A percentile compares a stretch with the other conserved stretches of the same genome.
These are phyloP conservation scores for Phortica variegata DNA, from an alignment of 1,140 invertebrate species.

Conservation along the genomic window DNA sequence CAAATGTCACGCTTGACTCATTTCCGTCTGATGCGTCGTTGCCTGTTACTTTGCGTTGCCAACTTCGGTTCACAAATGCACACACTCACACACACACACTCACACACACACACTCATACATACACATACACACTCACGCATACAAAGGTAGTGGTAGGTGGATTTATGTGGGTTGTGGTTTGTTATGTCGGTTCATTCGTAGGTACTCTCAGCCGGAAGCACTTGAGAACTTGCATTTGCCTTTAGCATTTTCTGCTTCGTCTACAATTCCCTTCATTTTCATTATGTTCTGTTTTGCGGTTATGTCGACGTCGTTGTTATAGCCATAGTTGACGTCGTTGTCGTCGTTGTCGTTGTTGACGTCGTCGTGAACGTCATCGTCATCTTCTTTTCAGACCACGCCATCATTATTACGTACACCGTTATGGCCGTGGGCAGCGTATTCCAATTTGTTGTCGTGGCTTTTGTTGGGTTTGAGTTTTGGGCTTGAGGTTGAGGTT, in stretches of 20 bases:
- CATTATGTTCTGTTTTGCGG: conserved; percentile 45
- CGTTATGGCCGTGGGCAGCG: conserved; percentile 43
- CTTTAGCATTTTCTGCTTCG: conserved; percentile 40
- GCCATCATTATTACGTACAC: conserved; percentile 55
- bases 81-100: conserved; percentile 1
- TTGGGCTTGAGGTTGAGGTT: conserved; percentile 43
- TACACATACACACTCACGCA: background rate
- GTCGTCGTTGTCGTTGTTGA: conserved; percentile 1
- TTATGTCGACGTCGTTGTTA: conserved; percentile 40
- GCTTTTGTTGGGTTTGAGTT: conserved; percentile 13
- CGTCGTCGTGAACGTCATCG: background rate
- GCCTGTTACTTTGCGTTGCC: conserved; percentile 10
- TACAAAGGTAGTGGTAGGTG: conserved; percentile 28
- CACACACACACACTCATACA: conserved; percentile 1
- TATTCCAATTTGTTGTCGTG: conserved; percentile 55
- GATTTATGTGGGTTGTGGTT: background rate
- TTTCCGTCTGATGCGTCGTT: conserved; percentile 49
- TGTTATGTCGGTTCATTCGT: conserved; percentile 1
- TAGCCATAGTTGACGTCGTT: conserved; percentile 23
- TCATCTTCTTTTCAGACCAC: conserved; percentile 46
- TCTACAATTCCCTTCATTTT: conserved; percentile 53
- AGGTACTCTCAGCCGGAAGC: conserved; percentile 44
- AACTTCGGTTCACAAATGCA: background rate
- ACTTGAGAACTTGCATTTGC: conserved; percentile 53
- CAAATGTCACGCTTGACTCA: conserved; percentile 54